Conservation (phyloP, 2,113 vertebrate genomes). For the Telmatochromis brachygnathus region DNA sequence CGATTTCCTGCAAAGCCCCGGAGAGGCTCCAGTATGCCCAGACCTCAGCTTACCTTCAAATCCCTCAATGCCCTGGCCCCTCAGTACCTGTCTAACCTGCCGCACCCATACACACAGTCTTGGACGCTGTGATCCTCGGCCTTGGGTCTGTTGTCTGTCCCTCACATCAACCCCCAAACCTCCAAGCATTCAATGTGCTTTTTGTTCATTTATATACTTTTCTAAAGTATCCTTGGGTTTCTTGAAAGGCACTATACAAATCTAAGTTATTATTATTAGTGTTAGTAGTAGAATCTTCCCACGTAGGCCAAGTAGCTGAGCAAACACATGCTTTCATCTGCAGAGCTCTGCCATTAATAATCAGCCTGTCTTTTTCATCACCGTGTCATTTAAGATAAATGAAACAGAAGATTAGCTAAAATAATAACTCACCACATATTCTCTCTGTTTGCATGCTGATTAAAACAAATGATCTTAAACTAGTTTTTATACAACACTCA, state of each 20-base stretch:
- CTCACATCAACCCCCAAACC: not conserved
- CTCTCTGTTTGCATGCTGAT: not conserved
- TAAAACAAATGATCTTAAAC: not conserved
- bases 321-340: not conserved
- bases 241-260: not conserved
- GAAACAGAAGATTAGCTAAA: not conserved
- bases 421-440: not conserved
- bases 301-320: fast-evolving
- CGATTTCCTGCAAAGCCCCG: not conserved
- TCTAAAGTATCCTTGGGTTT: not conserved
- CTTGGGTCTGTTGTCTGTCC: not conserved
- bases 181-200: not conserved
- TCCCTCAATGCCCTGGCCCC: not conserved
- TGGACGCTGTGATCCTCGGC: not conserved
- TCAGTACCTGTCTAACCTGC: not conserved
- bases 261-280: not conserved
- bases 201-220: not conserved
- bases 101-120: not conserved
- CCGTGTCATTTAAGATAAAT: not conserved
- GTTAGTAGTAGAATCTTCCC: not conserved
- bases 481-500: not conserved
- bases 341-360: not conserved
- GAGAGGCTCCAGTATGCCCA: not conserved
- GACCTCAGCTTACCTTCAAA: not conserved
- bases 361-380: not conserved